Base-by-base conservation (phyloP, 2,113 vertebrate species). In the Entomyzon cyanotis region DNA sequence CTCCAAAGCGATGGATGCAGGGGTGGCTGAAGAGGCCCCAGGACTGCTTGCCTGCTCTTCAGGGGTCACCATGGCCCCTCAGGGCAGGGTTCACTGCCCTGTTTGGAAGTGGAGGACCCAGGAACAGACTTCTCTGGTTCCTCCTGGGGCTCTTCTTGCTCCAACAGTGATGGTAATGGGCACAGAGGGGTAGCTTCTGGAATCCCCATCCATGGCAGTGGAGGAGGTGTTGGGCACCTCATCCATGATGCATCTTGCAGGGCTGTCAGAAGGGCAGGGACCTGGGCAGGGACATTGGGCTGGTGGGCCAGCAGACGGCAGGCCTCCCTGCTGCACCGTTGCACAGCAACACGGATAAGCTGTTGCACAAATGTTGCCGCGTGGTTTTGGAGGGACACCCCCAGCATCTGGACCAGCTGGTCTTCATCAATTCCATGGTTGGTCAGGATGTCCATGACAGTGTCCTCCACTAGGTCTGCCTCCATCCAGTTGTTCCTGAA, bases 311-410 rank as follows among this genome's bases (percentile, higher is more conserved):
- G 65, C 35, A 52, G 41, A 52, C 1, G 4, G 3, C 30, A 46
- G 56, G 22, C 63, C 28, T 74, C 64, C 9, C 82, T 55, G 60
- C 62, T 46, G 25, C 33, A 33, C 44, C 2, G 0, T 12, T 2
- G 10, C 46, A 74, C 4, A 2, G 62, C 7, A 1, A 46, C 39
- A 4, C 0, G 11, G 10, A 44, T 24, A 19, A 78, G 12, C 9
- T 59, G 58, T 3, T 81, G 53, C 25, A 87, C 4, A 0, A 63
- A 90, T 27, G 39, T n/a, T 0, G 0, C 24, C 0, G 9, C 21
- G 4, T 8, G 24, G 42, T 53, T 76, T 35, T 87, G 82, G 63
- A 90, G 68, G 16, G 12, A 76, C 5, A 39, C 13, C 3, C 8
- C 5, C 30, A 84, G 53, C 22, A 44, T 21, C 14, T 3, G 28